Base-by-base conservation (phyloP, 2,113 vertebrate genomes). In the Syrrhaptes paradoxus region DNA sequence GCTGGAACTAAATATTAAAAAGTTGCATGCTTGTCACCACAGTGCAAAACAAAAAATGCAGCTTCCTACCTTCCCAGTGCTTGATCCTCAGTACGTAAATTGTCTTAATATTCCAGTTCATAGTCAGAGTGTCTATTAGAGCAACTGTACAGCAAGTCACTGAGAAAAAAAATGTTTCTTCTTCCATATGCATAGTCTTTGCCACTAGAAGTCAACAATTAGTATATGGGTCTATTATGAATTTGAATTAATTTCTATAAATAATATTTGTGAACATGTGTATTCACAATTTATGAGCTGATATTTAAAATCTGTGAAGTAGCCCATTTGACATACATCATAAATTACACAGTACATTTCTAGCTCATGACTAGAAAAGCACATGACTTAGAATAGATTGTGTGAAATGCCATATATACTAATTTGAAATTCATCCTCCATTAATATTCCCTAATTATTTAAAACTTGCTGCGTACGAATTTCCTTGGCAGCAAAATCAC, bases 381-480 rank as follows among this genome's bases (percentile, higher is more conserved):
- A 7, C 54, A 77, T 61, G 45, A 85, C 92, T 96, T 85, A 80
- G 49, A 95, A 94, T 85, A 91, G 51, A 90, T 58, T 29, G 34
- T 67, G 65, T 54, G 79, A 94, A 96, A 92, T 70, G 76, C 49
- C 92, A 71, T 28, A 74, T n/a, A 86, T 17, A 61, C 34, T 67
- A 80, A 91, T 88, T 63, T 52, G 65, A 92, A 96, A 93, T 81
- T 92, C 61, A 90, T n/a, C 45, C 82, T 77, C 88, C 80, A 88
- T 94, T 91, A 93, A 90, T 86, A 95, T 67, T 86, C 71, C 22
- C 68, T 86, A 92, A 84, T 90, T 93, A 93, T 86, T 93, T 88
- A 80, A 95, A 91, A 89, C 79, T 71, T 81, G 38, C 59, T 86
- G 67, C 8, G 1, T 81, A 76, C 68, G 73, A 89, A 87, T 67